Conservation (phyloP, 1,140 invertebrate species). For the Phortica variegata region DNA sequence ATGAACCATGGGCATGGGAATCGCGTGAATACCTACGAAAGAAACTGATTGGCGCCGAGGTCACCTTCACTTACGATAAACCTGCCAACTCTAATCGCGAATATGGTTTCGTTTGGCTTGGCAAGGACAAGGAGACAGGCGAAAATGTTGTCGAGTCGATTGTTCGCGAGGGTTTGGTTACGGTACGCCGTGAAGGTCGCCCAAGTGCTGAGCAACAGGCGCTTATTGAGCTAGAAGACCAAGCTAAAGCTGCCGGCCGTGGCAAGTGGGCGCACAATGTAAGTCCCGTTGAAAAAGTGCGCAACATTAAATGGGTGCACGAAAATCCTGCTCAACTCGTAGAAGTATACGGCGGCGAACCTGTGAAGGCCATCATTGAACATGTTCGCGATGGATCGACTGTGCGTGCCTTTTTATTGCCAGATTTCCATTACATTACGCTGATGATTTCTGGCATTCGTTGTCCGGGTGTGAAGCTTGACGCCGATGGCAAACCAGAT, state of each 20-base stretch:
- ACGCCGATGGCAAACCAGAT: constrained; percentile 68
- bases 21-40: constrained; percentile 91
- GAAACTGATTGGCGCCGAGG: constrained; percentile 86
- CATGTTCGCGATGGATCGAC: constrained; percentile 96
- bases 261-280: constrained; percentile 75
- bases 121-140: constrained; percentile 72
- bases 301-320: constrained; percentile 84
- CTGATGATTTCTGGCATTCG: constrained; percentile 93
- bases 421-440: constrained; percentile 78
- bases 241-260: constrained; percentile 81
- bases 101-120: constrained; percentile 85
- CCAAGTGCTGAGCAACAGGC: constrained; percentile 68
- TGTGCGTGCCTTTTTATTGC: constrained; percentile 83
- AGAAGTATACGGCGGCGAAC: constrained; percentile 77
- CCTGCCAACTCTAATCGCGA: constrained; percentile 75
- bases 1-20: constrained; percentile 96
- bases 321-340: constrained; percentile 83
- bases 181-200: constrained; percentile 76
- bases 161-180: constrained; percentile 83
- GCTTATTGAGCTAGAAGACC: constrained; percentile 85
- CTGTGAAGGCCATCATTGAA: constrained; percentile 86
- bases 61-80: constrained; percentile 76
- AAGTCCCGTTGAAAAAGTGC: constrained; percentile 67
- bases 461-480: constrained; percentile 75
- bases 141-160: constrained; percentile 88